Base-by-base conservation (phyloP, 2,888 invertebrate species). In the Stenotaenia linearis region DNA sequence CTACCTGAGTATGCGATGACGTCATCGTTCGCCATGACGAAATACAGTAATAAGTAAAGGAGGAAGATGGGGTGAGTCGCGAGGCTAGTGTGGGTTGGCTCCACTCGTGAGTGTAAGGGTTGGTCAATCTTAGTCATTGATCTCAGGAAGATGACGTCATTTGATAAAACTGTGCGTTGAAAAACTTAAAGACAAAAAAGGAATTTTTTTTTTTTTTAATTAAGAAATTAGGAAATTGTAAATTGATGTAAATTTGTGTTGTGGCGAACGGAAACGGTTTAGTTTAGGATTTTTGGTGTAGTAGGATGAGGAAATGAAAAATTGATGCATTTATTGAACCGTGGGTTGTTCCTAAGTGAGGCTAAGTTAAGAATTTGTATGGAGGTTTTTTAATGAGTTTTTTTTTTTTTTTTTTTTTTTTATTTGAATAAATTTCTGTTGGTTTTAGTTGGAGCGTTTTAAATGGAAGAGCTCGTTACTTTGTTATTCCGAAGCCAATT, bases 291-390 rank as follows among this genome's bases (percentile, higher is more conserved):
- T 1, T 5, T 7, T 7, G 9, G 18, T 2, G 9, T 2, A 25
- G 69, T 28, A n/a, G 69, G 69, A 69, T 69, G 69, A 69, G 69
- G 69, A 69, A 69, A 69, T 69, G 23, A 69, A 69, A 28, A 69
- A 69, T 69, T 69, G 69, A 69, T 69, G 69, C 69, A 69, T 69
- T 69, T 69, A 69, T 69, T 69, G 69, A 69, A 69, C 69, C 69
- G 69, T 69, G 69, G 69, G 69, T 69, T 28, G 69, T 69, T 69
- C 28, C 69, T 69, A 50, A 50, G 50, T 50, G 69, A 69, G 69
- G 69, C 12, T 28, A 69, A 69, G 69, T 69, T 69, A 69, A 69
- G 69, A 69, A 69, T 25, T 69, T 69, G 15, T n/a, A 28, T 25
- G 69, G n/a, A 28, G 69, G 25, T 69, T 69, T 69, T n/a, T 69